Conservation (phyloP, 2,888 invertebrate species). For the Drosophila recens region DNA sequence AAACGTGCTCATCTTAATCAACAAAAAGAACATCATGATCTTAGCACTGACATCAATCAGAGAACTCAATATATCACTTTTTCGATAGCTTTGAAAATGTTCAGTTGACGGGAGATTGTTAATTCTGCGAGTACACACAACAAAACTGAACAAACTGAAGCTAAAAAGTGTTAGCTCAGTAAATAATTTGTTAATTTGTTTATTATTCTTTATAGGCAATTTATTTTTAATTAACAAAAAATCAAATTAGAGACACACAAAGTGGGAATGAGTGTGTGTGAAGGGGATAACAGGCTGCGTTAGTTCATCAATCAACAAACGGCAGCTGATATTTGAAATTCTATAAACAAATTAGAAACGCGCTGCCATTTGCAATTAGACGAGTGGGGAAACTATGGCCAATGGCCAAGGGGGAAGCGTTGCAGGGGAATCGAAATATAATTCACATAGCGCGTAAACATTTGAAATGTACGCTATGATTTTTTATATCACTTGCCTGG, state of each 20-base stretch:
- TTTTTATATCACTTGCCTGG: slow-evolving; percentile 68
- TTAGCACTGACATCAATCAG: slow-evolving; percentile 48
- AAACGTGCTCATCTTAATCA: slow-evolving; percentile 49
- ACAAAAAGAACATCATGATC: slow-evolving; percentile 35
- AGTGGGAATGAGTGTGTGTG: slow-evolving; percentile 8
- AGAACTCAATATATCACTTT: slow-evolving; percentile 38
- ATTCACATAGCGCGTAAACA: slow-evolving; percentile 70
- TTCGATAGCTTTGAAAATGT: slow-evolving; percentile 25
- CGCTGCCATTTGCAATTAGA: slow-evolving; percentile 62
- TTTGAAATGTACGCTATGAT: slow-evolving; percentile 66
- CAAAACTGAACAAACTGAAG: slow-evolving; percentile 25
- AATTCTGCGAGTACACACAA: slow-evolving; percentile 26
- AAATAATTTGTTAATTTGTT: slow-evolving; percentile 45
- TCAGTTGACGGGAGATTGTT: slow-evolving; percentile 36
- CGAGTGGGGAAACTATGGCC: slow-evolving; percentile 6
- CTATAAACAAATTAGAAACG: too few species aligned
- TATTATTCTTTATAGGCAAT: slow-evolving; percentile 68
- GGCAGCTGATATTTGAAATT: slow-evolving; percentile 59
- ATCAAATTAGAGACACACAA: slow-evolving; percentile 20
- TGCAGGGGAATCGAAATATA: slow-evolving; percentile 20
- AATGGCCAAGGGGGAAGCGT: background rate
- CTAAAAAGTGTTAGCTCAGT: slow-evolving; percentile 27
- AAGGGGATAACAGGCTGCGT: slow-evolving; percentile 29
- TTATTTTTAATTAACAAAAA: slow-evolving; percentile 58
- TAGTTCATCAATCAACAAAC: slow-evolving; percentile 59